Evolutionary conservation across 2,113 vertebrate species (phyloP), one percentile per base, ranked within the genome.

Genomic region (Strix aluco): DNA sequence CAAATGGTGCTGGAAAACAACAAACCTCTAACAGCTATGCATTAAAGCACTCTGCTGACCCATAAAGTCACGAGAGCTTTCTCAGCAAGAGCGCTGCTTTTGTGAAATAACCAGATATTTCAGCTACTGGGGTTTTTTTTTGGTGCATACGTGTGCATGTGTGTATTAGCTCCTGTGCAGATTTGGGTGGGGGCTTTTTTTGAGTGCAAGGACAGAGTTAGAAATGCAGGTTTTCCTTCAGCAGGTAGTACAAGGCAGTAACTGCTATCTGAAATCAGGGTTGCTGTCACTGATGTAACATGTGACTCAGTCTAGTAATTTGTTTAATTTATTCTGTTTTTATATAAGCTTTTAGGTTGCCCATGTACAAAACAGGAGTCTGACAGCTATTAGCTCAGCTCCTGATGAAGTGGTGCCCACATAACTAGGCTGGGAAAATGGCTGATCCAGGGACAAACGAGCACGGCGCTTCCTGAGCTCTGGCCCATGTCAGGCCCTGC

Each of bases 311-410:
- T 44, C 65, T 85, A 67, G 57, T 75, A 75, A 87, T 85, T 79
- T 55, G 29, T 91, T 94, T 94, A 81, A 90, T 87, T 92, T 96
- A 81, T 87, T 92, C 78, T 69, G 26, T 1, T 95, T 92, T 94
- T 62, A 91, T 94, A 89, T 79, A 72, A 96, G 52, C 26, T 75
- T 92, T 87, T 49, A 79, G 91, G 77, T 40, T 90, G 81, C 49
- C 49, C 1, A 0, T 81, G 72, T 74, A 75, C 44, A 52, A 79
- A 93, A n/a, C 57, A 73, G 71, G 63, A 88, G 55, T 46, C 71
- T 90, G 82, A 44, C 71, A 88, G 75, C 85, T 92, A 11, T 90
- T 65, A 95, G 62, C 34, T 61, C 49, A 52, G 58, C 15, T 82
- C n/a, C 69, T 62, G 57, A 77, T 44, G 70, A 72, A 87, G 42